Evolutionary conservation across 2,888 invertebrate species (phyloP).

Genomic region (Dicyrtomina minuta): DNA sequence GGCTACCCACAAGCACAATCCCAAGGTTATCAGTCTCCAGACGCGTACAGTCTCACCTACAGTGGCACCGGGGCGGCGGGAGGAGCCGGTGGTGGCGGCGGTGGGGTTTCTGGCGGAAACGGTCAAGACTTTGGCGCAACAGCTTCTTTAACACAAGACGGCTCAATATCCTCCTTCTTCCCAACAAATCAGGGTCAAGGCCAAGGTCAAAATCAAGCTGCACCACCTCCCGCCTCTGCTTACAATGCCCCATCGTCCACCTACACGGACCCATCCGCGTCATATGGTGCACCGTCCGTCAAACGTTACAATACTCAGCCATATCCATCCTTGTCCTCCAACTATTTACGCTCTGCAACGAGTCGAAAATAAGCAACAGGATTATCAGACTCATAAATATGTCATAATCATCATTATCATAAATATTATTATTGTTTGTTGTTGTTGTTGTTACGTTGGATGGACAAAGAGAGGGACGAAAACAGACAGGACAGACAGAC

Average conservation of each 20-base stretch:
- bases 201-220: neutral
- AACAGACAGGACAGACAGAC: too few species aligned
- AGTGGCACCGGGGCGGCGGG: neutral
- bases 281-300: neutral
- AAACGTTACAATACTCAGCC: conserved; percentile 10
- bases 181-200: neutral
- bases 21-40: neutral
- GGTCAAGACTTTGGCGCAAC: neutral
- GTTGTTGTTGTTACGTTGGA: too few species aligned
- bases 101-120: too few species aligned
- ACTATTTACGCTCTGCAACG: conserved; percentile 21
- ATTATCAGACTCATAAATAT: too few species aligned
- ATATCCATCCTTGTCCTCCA: conserved; percentile 12
- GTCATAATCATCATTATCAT: too few species aligned
- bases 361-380: too few species aligned
- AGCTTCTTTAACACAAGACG: neutral
- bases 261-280: neutral
- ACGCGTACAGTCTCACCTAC: neutral
- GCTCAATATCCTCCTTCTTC: neutral
- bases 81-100: too few species aligned
- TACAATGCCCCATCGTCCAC: conserved; percentile 9
- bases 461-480: too few species aligned
- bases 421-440: too few species aligned
- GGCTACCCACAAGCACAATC: too few species aligned
- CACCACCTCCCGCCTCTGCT: neutral